Percentiles rank a stretch among this genome's conserved stretches.
Conservation (phyloP, 2,113 vertebrate species). For the Mobula hypostoma region DNA sequence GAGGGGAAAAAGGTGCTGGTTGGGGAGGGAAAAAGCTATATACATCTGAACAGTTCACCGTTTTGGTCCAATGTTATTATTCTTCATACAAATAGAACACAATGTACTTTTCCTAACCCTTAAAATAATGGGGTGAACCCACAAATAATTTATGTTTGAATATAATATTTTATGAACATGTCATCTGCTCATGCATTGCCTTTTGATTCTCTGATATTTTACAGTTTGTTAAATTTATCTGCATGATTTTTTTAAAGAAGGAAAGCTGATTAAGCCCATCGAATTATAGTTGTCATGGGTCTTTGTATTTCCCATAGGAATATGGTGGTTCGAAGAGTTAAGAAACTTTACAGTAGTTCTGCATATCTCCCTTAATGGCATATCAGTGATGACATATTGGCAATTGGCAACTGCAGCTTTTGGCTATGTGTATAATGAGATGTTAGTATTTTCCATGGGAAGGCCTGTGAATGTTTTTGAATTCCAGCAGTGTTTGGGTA, state of each 20-base stretch:
- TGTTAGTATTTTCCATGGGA: not conserved
- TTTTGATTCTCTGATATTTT: not conserved
- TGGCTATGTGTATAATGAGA: not conserved
- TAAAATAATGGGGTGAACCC: not conserved
- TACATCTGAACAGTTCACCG: not conserved
- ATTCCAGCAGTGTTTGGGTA: not conserved
- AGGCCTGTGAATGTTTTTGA: not conserved
- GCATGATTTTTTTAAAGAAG: not conserved
- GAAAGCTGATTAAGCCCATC: not conserved
- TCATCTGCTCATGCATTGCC: not conserved
- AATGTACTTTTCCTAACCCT: not conserved
- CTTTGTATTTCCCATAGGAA: not conserved
- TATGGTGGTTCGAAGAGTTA: not conserved
- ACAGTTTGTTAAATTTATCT: not conserved
- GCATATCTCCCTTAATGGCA: not conserved
- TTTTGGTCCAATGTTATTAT: not conserved
- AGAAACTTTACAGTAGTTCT: not conserved
- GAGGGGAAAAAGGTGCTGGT: not conserved
- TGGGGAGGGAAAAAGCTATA: not conserved
- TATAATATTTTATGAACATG: not conserved
- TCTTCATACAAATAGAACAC: not conserved
- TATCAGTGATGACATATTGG: not conserved
- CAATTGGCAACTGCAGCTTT: not conserved
- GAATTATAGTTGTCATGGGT: not conserved
- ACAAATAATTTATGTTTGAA: not conserved